Conservation (phyloP, 1,140 invertebrate species). For the Cardiocondyla obscurior region DNA sequence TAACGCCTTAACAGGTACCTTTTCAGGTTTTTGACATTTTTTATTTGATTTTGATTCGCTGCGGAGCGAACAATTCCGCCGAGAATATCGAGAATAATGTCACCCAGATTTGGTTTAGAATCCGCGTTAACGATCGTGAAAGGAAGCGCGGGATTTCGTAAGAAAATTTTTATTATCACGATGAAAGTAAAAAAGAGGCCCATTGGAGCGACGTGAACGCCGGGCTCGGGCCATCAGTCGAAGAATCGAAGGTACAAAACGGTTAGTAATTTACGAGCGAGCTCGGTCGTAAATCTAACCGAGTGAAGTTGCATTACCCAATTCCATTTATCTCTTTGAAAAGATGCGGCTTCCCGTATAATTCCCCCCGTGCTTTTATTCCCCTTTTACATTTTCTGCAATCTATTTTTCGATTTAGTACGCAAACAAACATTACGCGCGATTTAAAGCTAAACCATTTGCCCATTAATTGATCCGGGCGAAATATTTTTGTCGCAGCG, state of each 20-base stretch:
- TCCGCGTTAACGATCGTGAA: neutral
- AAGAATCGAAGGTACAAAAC: conserved; percentile 57
- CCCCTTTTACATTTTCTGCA: conserved; percentile 55
- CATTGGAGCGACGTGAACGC: too few relatives aligned
- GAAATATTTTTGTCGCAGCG: conserved; percentile 51
- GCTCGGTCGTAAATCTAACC: conserved; percentile 50
- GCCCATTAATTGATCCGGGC: conserved; percentile 51
- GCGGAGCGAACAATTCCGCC: neutral
- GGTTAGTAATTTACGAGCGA: conserved; percentile 53
- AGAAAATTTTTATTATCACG: conserved; percentile 27
- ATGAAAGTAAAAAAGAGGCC: neutral
- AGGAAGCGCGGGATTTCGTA: neutral
- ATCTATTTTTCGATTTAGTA: conserved; percentile 57
- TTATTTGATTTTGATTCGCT: neutral
- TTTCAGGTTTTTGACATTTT: neutral
- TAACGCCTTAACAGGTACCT: neutral
- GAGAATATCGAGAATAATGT: neutral
- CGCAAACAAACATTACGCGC: conserved; percentile 56
- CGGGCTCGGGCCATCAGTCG: conserved; percentile 1
- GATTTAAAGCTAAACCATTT: conserved; percentile 59
- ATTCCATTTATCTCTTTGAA: conserved; percentile 55
- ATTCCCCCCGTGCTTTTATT: conserved; percentile 57
- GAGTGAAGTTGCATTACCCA: conserved; percentile 26
- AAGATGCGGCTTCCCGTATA: conserved; percentile 47
- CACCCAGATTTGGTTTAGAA: neutral